Base-by-base conservation (phyloP, 2,797 vertebrate species). In the Siniperca scherzeri region DNA sequence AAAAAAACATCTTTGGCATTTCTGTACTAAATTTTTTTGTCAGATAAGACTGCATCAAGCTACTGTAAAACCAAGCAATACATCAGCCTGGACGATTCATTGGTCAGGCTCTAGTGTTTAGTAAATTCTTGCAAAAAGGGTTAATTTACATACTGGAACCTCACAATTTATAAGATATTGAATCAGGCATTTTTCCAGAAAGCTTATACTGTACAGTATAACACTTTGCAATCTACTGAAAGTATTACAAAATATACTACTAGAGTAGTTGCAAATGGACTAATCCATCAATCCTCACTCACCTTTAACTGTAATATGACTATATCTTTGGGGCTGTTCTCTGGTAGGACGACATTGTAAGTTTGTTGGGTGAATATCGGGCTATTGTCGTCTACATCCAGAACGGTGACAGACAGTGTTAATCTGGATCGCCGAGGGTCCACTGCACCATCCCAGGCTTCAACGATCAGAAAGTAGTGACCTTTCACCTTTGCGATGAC, bases 341-440 rank as follows among this genome's bases (percentile, higher is more conserved):
- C 99, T 2, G 98, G 97, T 16, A 99, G 94, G 0, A 85, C 87
- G 7, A 97, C 94, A 0, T 93, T 84, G 79, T 99, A 99, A 0
- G 95, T 96, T 36, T 96, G 72, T 30, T 98, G 97, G 36, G 94
- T 96, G 84, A 99, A 99, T 27, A 97, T 90, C 0, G 99, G 99
- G 75, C 97, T 99, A 86, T 99, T 99, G 93, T 99, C 99, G n/a
- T 99, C 98, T 1, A 99, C 96, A 25, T 99, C 99, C 91, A 97
- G 91, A 56, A 99, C 97, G 2, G 93, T 96, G 89, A 99, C 87
- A 0, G 93, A 94, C 73, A 99, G 80, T 0, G 95, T 96, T 9
- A 98, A 38, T 0, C 96, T 94, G 59, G 98, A 95, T 40, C 94
- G 96, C 1, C 98, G 97, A 0, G 98, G 97, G 81, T 99, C 96